Conservation (phyloP, 2,797 vertebrate genomes). For the Uromys caudimaculatus region DNA sequence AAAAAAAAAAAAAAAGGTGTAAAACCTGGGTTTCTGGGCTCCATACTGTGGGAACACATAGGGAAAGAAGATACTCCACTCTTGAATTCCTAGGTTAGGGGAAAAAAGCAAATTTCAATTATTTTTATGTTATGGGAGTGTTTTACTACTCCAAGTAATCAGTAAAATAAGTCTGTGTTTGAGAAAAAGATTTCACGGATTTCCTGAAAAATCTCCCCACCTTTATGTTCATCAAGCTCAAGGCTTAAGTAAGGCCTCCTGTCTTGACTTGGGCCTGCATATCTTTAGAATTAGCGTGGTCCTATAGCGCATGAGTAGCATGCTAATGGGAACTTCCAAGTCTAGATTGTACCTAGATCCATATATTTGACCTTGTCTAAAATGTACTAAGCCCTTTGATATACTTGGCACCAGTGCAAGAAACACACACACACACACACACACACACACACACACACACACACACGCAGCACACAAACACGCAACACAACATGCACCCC, state of each 20-base stretch:
- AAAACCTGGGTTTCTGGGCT: background rate
- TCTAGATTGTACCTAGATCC: constrained; percentile 43
- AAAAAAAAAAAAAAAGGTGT: constrained; percentile 45
- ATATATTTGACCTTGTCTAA: constrained; percentile 35
- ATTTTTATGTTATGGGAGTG: constrained; percentile 50
- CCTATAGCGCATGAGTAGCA: background rate
- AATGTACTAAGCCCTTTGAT: constrained; percentile 13
- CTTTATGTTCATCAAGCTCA: constrained; percentile 41
- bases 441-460: background rate
- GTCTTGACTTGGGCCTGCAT: background rate
- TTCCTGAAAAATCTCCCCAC: constrained; percentile 31
- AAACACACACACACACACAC: background rate
- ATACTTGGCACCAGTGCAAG: background rate
- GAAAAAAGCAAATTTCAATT: constrained; percentile 58
- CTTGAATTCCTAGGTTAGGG: constrained; percentile 14
- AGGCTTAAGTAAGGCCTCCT: constrained; percentile 45
- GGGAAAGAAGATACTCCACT: constrained; percentile 45
- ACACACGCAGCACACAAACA: too few relatives aligned
- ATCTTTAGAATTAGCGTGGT: background rate
- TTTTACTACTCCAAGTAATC: constrained; percentile 33
- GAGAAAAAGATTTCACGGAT: constrained; percentile 48
- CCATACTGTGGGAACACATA: constrained; percentile 4
- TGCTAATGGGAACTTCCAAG: constrained; percentile 17
- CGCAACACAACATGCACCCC: background rate
- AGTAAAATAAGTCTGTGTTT: constrained; percentile 32